Conservation (phyloP, 2,888 invertebrate species). For the Acrobasis suavella region DNA sequence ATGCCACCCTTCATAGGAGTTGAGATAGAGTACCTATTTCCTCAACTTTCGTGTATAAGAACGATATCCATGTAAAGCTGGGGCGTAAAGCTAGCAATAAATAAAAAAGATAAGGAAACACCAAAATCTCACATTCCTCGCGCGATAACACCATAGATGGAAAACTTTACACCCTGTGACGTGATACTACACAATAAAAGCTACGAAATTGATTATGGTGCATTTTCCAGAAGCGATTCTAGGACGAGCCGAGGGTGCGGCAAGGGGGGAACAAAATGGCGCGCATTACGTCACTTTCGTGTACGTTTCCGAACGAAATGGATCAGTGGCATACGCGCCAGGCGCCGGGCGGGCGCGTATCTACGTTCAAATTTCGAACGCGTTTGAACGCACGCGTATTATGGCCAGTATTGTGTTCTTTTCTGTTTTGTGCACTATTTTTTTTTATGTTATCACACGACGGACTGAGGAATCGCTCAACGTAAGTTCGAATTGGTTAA, state of each 20-base stretch:
- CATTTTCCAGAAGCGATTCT: constrained; percentile 68
- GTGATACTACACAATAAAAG: constrained; percentile 44
- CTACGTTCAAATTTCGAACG: constrained; percentile 36
- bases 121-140: not conserved
- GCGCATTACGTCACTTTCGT: constrained; percentile 76
- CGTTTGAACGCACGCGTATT: constrained; percentile 47
- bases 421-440: constrained; percentile 47
- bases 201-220: constrained; percentile 70
- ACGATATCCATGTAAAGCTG: too few species aligned
- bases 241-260: constrained; percentile 47
- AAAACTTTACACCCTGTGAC: constrained; percentile 23
- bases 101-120: constrained; percentile 2
- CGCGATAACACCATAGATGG: constrained; percentile 2
- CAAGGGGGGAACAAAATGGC: constrained; percentile 66
- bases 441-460: constrained; percentile 30
- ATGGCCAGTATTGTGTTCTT: constrained; percentile 50
- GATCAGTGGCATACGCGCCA: constrained; percentile 71
- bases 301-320: constrained; percentile 73
- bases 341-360: constrained; percentile 46
- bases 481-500: constrained; percentile 65
- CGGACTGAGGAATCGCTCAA: constrained; percentile 39
- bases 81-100: not conserved
- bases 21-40: too few species aligned
- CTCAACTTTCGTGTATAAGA: too few species aligned
- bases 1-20: too few species aligned